Base-by-base conservation (phyloP, 2,797 vertebrate species). In the Hypotaenidia philippensis region DNA sequence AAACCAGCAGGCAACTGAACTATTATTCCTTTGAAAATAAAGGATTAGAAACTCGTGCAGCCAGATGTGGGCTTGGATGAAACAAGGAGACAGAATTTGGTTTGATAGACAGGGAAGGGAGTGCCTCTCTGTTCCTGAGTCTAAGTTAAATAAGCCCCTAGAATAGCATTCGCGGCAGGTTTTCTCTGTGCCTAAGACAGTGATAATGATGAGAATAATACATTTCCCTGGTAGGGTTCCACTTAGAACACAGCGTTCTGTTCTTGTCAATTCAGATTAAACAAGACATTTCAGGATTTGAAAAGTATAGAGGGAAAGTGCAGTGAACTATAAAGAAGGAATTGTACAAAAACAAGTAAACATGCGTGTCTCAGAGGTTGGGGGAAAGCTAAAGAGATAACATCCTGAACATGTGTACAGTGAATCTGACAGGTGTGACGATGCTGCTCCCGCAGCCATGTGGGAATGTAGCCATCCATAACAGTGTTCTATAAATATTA, bases 221-320 rank as follows among this genome's bases (percentile, higher is more conserved):
- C 89, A n/a, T 85, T 86, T 96, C 64, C 89, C 92, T 87, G 95
- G 94, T 93, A 93, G 86, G 87, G 84, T 81, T 97, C 95, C 95
- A 77, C 91, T 92, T 63, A 94, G 95, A 96, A 97, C 97, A 96
- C 83, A 83, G 63, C 23, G 64, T 97, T 96, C 97, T 87, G 87
- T 96, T 95, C 96, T 74, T 97, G 96, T 96, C 81, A 64, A 87
- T 95, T 97, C 94, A 96, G 93, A 93, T 95, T 94, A 88, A 95
- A 90, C 45, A 81, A 93, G 89, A 90, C 78, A 92, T 74, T 70
- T 34, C 60, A 80, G 70, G 84, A 90, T 95, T 96, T 93, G 87
- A 91, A 94, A 91, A 87, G 90, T 83, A 83, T 78, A 93, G 75
- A 90, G 74, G 68, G 61, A 50, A 87, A 83, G 84, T 53, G 76